A percentile compares a stretch with the other conserved stretches of the same genome.
These are phyloP conservation scores for Rhadinocentrus ornatus DNA, from an alignment of 2,797 vertebrate species.

Conservation along the genomic window DNA sequence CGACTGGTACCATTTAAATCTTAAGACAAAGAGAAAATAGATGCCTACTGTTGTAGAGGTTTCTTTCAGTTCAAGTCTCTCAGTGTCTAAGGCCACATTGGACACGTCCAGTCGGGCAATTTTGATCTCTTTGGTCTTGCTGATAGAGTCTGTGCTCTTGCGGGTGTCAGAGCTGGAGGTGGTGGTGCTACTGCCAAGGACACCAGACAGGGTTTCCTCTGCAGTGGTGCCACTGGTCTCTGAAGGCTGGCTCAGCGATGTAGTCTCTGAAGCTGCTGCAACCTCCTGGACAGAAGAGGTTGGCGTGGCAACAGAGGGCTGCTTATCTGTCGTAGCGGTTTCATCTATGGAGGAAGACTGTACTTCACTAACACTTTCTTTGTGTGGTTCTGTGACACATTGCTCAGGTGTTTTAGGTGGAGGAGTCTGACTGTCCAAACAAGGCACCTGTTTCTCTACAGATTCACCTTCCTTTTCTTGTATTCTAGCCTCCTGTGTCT, in stretches of 20 bases:
- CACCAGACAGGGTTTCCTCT: conserved; percentile 8
- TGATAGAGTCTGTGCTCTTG: conserved; percentile 48
- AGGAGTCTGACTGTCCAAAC: conserved; percentile 17
- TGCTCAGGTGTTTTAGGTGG: conserved; percentile 35
- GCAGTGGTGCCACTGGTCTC: conserved; percentile 18
- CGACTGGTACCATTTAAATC: neutral
- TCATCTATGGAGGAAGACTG: conserved; percentile 41
- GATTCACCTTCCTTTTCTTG: conserved; percentile 30
- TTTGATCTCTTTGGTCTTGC: conserved; percentile 86
- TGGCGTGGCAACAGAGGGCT: conserved; percentile 28
- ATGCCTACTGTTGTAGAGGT: conserved; percentile 80
- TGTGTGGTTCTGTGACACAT: conserved; percentile 41
- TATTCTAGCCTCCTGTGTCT: conserved; percentile 20
- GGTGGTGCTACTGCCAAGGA: conserved; percentile 23
- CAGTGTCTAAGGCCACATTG: conserved; percentile 95
- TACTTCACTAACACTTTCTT: conserved; percentile 39
- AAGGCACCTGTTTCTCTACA: conserved; percentile 37
- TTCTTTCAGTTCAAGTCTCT: conserved; percentile 90
- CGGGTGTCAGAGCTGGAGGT: conserved; percentile 45
- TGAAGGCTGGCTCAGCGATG: conserved; percentile 37
- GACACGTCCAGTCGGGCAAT: conserved; percentile 95
- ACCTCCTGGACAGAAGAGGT: conserved; percentile 51
- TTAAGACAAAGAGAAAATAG: neutral
- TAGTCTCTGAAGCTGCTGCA: conserved; percentile 30
- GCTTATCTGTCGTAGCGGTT: conserved; percentile 34